Conservation (phyloP, 2,113 vertebrate species). For the Macquaria ambigua region DNA sequence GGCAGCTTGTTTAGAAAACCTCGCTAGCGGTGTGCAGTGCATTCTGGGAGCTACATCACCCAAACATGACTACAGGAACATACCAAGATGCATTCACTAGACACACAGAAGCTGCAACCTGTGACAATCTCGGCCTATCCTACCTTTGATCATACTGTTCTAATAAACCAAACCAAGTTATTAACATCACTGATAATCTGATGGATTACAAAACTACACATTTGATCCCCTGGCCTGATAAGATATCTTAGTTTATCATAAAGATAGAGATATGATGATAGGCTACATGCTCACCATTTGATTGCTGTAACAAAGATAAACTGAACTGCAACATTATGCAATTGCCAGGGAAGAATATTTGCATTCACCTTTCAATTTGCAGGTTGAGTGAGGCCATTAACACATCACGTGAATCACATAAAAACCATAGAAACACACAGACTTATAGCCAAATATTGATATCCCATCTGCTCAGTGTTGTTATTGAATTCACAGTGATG, state of each 20-base stretch:
- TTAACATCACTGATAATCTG: background rate
- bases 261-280: too few species aligned
- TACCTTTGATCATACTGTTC: background rate
- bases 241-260: background rate
- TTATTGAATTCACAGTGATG: background rate
- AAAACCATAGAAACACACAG: background rate
- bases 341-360: background rate
- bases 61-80: conserved; percentile 26
- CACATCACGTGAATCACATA: background rate
- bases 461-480: background rate
- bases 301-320: background rate
- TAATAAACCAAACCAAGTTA: background rate
- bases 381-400: background rate
- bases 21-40: conserved; percentile 37
- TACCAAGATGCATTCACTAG: background rate
- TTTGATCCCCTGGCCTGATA: background rate
- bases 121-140: background rate
- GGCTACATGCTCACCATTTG: background rate
- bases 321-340: conserved; percentile 29
- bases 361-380: background rate
- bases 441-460: background rate
- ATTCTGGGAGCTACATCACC: conserved; percentile 30
- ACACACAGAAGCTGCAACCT: background rate
- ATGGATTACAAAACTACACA: background rate
- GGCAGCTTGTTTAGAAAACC: conserved; percentile 32